phyloP scores from a whole-genome alignment of 2,113 vertebrate genomes.

The Gambusia holbrooki region DNA sequence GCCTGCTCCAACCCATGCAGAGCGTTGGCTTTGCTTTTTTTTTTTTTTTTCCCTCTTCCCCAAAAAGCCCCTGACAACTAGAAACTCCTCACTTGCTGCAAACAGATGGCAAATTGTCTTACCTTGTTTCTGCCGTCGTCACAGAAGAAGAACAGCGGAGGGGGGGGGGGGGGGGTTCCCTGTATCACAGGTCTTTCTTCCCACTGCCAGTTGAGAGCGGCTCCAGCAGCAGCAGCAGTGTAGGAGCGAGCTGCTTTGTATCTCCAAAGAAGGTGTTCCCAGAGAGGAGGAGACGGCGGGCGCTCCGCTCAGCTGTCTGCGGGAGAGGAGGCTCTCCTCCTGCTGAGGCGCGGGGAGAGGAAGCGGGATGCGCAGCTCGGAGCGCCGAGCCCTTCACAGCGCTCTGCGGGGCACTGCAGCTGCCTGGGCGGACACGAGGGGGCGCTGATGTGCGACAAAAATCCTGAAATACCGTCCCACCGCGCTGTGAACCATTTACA shows the following conservation, averaged over 20 bases:
- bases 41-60: not conserved
- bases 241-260: not conserved
- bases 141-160: constrained; percentile 14
- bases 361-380: constrained; percentile 47
- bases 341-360: constrained; percentile 30
- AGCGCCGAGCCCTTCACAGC: constrained; percentile 55
- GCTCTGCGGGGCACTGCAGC: constrained; percentile 39
- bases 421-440: constrained; percentile 29
- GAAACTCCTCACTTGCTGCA: constrained; percentile 4
- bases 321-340: constrained; percentile 12
- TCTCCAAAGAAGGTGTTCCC: constrained; percentile 28
- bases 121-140: constrained; percentile 58
- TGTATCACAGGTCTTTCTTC: constrained; percentile 30
- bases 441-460: constrained; percentile 52
- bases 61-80: not conserved
- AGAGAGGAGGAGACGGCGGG: constrained; percentile 21
- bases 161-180: not conserved
- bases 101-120: constrained; percentile 45
- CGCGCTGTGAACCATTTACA: no score
- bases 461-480: not conserved
- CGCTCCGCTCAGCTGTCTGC: constrained; percentile 16
- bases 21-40: not conserved
- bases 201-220: not conserved
- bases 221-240: constrained; percentile 1
- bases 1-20: constrained; percentile 13